These are phyloP conservation scores for Zhengitettix transpicula DNA, from an alignment of 2,888 invertebrate genomes.

Conservation along the genomic window DNA sequence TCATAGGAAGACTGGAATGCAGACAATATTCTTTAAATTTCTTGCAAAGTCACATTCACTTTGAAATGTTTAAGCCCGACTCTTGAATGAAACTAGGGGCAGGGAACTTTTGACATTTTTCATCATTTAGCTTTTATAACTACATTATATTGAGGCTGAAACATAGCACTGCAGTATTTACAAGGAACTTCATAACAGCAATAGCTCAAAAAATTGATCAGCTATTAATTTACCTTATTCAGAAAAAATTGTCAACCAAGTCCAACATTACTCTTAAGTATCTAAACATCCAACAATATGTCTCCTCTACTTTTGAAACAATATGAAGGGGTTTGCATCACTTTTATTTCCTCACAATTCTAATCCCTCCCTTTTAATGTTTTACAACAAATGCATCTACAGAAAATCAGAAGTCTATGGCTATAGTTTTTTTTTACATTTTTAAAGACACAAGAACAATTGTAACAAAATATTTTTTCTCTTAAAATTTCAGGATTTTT, in stretches of 20 bases:
- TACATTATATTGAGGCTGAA: slow-evolving; percentile 12
- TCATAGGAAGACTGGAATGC: slow-evolving; percentile 1
- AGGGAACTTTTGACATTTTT: neutral
- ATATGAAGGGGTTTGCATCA: neutral
- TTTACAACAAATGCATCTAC: neutral
- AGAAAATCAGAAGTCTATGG: slow-evolving; percentile 6
- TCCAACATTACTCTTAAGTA: neutral
- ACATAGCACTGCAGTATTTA: slow-evolving; percentile 14
- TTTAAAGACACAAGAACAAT: slow-evolving; percentile 11
- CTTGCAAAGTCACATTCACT: neutral
- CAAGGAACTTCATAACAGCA: slow-evolving; percentile 11
- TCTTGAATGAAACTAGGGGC: neutral
- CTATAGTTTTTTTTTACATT: slow-evolving; percentile 9
- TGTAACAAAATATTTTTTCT: slow-evolving; percentile 13
- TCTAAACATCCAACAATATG: neutral
- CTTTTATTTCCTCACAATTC: neutral
- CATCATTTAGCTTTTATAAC: neutral
- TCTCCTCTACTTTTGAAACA: neutral
- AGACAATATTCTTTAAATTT: neutral
- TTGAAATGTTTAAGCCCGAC: neutral
- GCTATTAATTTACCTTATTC: neutral
- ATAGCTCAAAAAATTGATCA: neutral
- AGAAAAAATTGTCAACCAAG: neutral
- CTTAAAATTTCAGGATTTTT: neutral
- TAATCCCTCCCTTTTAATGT: neutral